phyloP scores from a whole-genome alignment of 2,797 vertebrate species.

The Erethizon dorsatum region DNA sequence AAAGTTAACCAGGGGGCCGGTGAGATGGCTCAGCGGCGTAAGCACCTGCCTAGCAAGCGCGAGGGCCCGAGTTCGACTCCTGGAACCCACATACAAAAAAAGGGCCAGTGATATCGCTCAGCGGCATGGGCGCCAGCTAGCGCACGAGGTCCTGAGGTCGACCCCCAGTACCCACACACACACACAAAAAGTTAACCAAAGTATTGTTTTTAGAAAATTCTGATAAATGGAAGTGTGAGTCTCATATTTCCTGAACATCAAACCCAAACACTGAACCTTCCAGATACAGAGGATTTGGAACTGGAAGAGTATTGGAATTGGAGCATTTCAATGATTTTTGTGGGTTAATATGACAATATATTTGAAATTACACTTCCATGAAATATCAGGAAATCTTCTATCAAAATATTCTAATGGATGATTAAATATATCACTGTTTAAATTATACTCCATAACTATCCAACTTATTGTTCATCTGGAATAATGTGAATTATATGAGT shows the following conservation, averaged over 20 bases:
- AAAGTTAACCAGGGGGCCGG: background rate
- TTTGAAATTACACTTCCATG: constrained; percentile 50
- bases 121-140: no score
- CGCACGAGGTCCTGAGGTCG: no score
- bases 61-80: no score
- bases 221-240: background rate
- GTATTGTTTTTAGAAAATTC: constrained; percentile 57
- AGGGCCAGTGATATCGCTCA: no score
- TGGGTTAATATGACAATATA: background rate
- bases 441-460: constrained; percentile 20
- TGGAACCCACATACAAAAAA: no score
- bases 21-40: no score
- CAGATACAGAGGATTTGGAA: background rate
- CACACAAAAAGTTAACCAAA: background rate
- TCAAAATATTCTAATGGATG: constrained; percentile 47
- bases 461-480: constrained; percentile 8
- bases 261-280: background rate
- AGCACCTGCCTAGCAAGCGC: no score
- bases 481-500: constrained; percentile 4
- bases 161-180: no score
- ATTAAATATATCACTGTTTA: constrained; percentile 33
- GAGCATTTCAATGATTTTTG: background rate
- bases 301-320: background rate
- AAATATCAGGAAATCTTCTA: constrained; percentile 43
- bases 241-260: background rate